A percentile compares a stretch with the other conserved stretches of the same genome.
Evolutionary conservation across 2,113 vertebrate species (phyloP).

Genomic region (Steatornis caripensis): DNA sequence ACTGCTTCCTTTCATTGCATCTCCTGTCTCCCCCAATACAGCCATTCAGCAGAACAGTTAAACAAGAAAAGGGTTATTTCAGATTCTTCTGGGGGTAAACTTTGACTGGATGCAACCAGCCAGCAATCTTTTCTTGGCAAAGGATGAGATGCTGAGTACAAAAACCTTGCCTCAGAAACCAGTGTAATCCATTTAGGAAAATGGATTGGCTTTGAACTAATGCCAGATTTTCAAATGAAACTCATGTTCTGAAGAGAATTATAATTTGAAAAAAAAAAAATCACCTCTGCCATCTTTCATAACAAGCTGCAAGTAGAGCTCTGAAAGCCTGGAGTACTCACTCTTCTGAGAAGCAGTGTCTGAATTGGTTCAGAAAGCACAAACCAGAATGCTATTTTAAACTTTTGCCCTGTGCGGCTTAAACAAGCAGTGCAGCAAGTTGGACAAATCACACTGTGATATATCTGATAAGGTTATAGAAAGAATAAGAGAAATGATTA

Average conservation of each 20-base stretch:
- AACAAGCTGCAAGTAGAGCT: not conserved
- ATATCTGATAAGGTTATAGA: not conserved
- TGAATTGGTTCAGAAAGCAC: not conserved
- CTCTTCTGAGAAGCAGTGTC: not conserved
- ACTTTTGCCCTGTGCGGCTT: not conserved
- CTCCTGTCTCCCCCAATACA: not conserved
- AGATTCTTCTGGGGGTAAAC: not conserved
- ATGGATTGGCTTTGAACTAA: slow-evolving; percentile 12
- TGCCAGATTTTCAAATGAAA: slow-evolving; percentile 1
- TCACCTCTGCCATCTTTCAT: not conserved
- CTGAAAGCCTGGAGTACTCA: not conserved
- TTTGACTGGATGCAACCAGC: not conserved
- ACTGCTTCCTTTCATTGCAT: not conserved
- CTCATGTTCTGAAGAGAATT: not conserved
- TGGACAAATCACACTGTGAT: not conserved
- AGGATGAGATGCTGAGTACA: not conserved
- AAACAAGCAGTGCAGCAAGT: not conserved
- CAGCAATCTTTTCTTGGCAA: not conserved
- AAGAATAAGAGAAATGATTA: not conserved
- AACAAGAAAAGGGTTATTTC: not conserved
- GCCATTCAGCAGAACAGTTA: not conserved
- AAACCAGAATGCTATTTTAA: not conserved
- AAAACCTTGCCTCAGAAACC: slow-evolving; percentile 23
- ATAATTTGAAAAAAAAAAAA: no score
- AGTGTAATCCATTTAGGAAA: slow-evolving; percentile 21